Base-by-base conservation (phyloP, 2,113 vertebrate species). In the Eretmochelys imbricata region DNA sequence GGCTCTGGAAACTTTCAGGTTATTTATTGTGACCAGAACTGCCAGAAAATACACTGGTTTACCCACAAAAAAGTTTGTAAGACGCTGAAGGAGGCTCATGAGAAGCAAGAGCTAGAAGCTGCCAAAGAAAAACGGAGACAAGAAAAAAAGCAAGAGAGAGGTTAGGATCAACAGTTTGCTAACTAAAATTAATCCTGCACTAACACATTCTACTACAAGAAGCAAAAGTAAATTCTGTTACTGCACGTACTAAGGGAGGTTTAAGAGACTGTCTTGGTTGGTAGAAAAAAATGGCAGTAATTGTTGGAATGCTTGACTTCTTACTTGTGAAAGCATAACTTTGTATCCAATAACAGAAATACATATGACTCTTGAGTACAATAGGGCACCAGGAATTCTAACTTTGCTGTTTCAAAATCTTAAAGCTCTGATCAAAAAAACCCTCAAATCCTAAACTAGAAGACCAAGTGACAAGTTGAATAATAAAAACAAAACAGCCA, bases 41-140 rank as follows among this genome's bases (percentile, higher is more conserved):
- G 99, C 91, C 99, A 99, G 97, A 99, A 99, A 96, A 98, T 98
- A 90, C 99, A 99, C 97, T 99, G 99, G 99, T 99, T 99, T 97
- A 98, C 99, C 38, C 99, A 99, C 97, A 99, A 99, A 97, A 99
- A 99, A 93, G 97, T 99, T 69, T 99, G 99, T 95, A 99, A 99
- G 98, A 98, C 82, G 42, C 98, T 99, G 59, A 99, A 99, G 95
- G 99, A 99, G 87, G 97, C 98, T 88, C 98, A 99, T 53, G 99
- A 99, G 94, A 98, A 98, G 89, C 99, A 99, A 42, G 99, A 99
- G 78, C 97, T 97, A 17, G 99, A 99, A 42, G 97, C 98, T 46
- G 98, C 98, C 95, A 98, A 98, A 94, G 98, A 98, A 93, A 98
- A 98, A 95, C 98, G 95, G 83, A 97, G 95, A 78, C 97, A 96